Conservation (phyloP, 2,888 invertebrate genomes). For the Nudaria mundana region DNA sequence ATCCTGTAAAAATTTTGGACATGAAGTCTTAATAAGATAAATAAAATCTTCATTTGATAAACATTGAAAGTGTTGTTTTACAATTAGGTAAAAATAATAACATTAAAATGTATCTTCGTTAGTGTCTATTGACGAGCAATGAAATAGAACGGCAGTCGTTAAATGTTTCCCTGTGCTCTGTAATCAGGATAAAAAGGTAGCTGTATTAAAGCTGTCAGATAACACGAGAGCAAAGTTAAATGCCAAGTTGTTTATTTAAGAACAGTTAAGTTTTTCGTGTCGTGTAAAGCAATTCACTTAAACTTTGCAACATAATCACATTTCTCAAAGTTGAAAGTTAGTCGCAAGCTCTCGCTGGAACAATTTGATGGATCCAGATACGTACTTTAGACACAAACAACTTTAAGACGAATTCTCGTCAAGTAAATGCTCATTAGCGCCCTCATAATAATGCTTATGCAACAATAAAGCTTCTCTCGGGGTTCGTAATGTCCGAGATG, state of each 20-base stretch:
- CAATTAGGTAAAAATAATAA: too few species aligned
- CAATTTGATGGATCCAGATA: conserved; percentile 47
- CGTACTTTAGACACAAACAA: conserved; percentile 40
- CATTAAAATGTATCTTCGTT: conserved; percentile 31
- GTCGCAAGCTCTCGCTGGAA: conserved; percentile 32
- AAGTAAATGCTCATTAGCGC: conserved; percentile 42
- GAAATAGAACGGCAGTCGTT: not conserved
- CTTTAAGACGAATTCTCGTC: conserved; percentile 39
- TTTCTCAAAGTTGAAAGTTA: conserved; percentile 59
- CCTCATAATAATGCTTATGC: conserved; percentile 10
- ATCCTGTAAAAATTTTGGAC: too few species aligned
- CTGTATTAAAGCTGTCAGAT: conserved; percentile 34
- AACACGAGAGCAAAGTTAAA: conserved; percentile 57
- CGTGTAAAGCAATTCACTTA: conserved; percentile 70
- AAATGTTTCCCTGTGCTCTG: not conserved
- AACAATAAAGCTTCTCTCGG: conserved; percentile 18
- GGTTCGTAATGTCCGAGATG: conserved; percentile 17
- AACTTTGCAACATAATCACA: conserved; percentile 69
- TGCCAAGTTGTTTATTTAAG: conserved; percentile 62
- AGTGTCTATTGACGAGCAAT: conserved; percentile 28
- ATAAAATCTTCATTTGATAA: too few species aligned
- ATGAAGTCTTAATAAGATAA: too few species aligned
- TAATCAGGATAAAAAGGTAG: not conserved
- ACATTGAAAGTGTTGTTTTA: too few species aligned
- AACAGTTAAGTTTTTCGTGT: conserved; percentile 69